phyloP scores from a whole-genome alignment of 2,113 vertebrate species.

The Sinocyclocheilus grahami region DNA sequence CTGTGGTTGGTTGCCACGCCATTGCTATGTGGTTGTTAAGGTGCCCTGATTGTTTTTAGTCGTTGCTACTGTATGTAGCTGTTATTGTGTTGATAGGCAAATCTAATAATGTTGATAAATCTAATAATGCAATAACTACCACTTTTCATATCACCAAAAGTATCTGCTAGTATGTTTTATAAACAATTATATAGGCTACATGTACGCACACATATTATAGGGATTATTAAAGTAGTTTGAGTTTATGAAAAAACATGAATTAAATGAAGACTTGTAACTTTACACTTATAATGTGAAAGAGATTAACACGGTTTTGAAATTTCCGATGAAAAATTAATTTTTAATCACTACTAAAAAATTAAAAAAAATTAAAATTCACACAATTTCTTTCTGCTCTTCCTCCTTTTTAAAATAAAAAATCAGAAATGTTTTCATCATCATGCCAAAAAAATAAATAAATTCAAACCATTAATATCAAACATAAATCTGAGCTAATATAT shows the following conservation, averaged over 20 bases:
- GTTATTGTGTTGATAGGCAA: background rate
- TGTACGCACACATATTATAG: background rate
- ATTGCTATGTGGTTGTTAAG: background rate
- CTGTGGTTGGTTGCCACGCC: background rate
- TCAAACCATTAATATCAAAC: background rate
- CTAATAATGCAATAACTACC: background rate
- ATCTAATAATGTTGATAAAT: background rate
- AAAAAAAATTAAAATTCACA: too few relatives aligned
- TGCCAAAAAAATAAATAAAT: background rate
- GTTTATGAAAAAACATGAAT: background rate
- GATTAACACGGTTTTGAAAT: background rate
- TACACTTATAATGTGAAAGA: background rate
- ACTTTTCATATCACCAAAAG: background rate
- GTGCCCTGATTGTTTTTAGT: background rate
- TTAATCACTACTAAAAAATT: background rate
- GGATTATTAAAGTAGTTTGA: background rate
- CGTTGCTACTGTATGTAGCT: background rate
- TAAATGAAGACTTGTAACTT: background rate
- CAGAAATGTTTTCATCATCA: too few relatives aligned
- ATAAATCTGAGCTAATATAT: too few relatives aligned
- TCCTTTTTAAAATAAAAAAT: too few relatives aligned
- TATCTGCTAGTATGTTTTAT: background rate
- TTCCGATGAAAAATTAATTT: background rate
- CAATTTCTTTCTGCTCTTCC: too few relatives aligned
- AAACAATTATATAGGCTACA: background rate